phyloP scores from a whole-genome alignment of 2,797 vertebrate species.

The Lutjanus argentimaculatus region DNA sequence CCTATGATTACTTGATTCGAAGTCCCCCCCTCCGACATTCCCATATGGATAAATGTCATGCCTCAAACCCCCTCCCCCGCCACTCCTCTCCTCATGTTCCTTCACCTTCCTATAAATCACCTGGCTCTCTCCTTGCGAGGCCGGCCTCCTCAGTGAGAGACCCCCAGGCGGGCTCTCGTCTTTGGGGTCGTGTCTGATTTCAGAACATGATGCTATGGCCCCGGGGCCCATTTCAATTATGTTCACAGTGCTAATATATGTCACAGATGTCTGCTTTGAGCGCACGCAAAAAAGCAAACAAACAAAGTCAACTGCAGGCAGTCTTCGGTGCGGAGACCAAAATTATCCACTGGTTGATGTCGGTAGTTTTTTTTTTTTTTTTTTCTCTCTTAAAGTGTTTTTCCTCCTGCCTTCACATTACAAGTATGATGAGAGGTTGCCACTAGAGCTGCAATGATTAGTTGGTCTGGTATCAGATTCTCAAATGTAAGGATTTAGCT shows the following conservation, averaged over 20 bases:
- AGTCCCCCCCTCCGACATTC: slow-evolving; percentile 50
- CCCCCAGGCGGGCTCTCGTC: slow-evolving; percentile 54
- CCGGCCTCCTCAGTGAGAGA: slow-evolving; percentile 46
- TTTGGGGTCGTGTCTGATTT: slow-evolving; percentile 77
- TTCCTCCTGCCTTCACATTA: neutral
- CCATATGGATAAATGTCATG: slow-evolving; percentile 74
- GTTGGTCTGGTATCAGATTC: no score
- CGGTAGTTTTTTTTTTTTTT: neutral
- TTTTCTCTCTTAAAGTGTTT: neutral
- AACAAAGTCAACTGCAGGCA: slow-evolving; percentile 45
- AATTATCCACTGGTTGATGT: neutral
- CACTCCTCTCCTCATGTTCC: slow-evolving; percentile 59
- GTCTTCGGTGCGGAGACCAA: slow-evolving; percentile 1
- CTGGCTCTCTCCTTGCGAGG: slow-evolving; percentile 45
- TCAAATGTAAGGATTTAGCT: no score
- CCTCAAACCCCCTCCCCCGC: slow-evolving; percentile 28
- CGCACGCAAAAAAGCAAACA: slow-evolving; percentile 56
- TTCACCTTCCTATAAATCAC: slow-evolving; percentile 77
- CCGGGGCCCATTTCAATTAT: slow-evolving; percentile 71
- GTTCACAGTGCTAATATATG: slow-evolving; percentile 65
- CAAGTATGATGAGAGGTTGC: neutral
- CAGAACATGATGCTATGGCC: slow-evolving; percentile 74
- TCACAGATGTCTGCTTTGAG: slow-evolving; percentile 64
- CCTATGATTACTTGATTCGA: slow-evolving; percentile 72
- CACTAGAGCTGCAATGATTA: no score